Evolutionary conservation across 2,113 vertebrate genomes (phyloP).

Genomic region (Heterotilapia buettikoferi): DNA sequence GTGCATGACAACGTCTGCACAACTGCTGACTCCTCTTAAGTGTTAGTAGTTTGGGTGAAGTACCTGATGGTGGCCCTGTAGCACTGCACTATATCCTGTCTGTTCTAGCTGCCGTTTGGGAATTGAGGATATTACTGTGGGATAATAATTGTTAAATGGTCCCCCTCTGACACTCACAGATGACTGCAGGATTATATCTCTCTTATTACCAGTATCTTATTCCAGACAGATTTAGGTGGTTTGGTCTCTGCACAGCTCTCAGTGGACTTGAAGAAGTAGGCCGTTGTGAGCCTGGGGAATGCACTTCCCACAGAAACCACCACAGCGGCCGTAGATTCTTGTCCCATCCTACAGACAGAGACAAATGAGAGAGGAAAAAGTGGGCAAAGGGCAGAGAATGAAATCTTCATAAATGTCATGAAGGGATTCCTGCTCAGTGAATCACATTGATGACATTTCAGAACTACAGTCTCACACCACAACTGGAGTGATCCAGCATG

Average conservation of each 20-base stretch:
- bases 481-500: not conserved
- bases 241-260: conserved; percentile 41
- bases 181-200: conserved; percentile 6
- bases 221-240: conserved; percentile 7
- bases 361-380: conserved; percentile 21
- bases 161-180: not conserved
- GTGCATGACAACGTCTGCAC: conserved; percentile 17
- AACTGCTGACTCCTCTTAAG: conserved; percentile 4
- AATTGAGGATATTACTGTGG: conserved; percentile 4
- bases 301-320: conserved; percentile 96
- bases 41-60: not conserved
- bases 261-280: conserved; percentile 82
- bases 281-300: conserved; percentile 80
- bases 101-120: conserved; percentile 52
- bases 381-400: conserved; percentile 36
- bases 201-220: not conserved
- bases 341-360: conserved; percentile 79
- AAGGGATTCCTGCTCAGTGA: conserved; percentile 40
- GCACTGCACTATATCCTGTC: not conserved
- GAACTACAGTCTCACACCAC: not conserved
- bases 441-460: conserved; percentile 25
- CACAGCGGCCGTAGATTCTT: conserved; percentile 92
- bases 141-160: not conserved
- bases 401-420: conserved; percentile 29
- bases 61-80: not conserved